Evolutionary conservation across 2,797 vertebrate genomes (phyloP), one percentile per base, ranked within the genome.

Genomic region (Melopsittacus undulatus): DNA sequence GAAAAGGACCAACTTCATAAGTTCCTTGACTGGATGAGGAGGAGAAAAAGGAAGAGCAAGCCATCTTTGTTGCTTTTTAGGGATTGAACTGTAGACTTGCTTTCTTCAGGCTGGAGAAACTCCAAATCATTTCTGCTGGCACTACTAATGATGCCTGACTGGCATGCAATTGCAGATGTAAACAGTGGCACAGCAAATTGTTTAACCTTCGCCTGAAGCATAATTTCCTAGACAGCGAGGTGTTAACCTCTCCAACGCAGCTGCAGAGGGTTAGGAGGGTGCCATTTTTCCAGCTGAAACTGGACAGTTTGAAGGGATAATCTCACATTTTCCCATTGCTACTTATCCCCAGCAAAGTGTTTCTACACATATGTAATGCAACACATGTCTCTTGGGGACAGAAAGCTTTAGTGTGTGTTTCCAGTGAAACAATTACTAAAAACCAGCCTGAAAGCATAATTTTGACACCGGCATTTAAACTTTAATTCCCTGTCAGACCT

Each of bases 21-120:
- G 86, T 89, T 94, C 67, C 84, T 96, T 96, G 59, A 80, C 80
- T 63, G 66, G 32, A 61, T 73, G 83, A 96, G 59, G 40, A 92
- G 32, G 70, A 30, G 22, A 13, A 24, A 56, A 89, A 83, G 32
- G 36, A 91, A 43, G 59, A 73, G 32, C 6, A 11, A 63, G 11
- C 11, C 63, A 67, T 40, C 34, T 54, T 64, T 38, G 6, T 46
- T 63, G 52, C 48, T 82, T 87, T 94, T 83, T 67, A 79, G 70
- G 64, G 75, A 78, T 16, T 80, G 61, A 62, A 48, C 10, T 57
- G 30, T 51, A 83, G 30, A 42, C 48, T 74, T 46, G 22, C n/a
- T 87, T 92, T 90, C 42, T 81, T 73, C 46, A 59, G 42, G 24
- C 19, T 83, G 84, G 64, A 69, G 32, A 74, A 72, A 70, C 61